Base-by-base conservation (phyloP, 2,888 invertebrate species). In the Apeira syringaria region DNA sequence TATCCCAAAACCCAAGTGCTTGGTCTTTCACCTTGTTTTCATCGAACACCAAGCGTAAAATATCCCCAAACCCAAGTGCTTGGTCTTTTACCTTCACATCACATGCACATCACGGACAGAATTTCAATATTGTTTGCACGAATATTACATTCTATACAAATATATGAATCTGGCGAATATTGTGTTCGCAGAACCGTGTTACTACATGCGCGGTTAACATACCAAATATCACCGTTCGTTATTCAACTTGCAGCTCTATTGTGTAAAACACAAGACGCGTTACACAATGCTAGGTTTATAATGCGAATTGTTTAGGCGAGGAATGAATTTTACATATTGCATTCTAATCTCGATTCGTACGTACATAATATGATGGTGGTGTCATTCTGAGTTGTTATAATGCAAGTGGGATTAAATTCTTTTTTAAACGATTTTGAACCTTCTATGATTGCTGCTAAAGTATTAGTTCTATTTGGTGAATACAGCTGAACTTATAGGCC, bases 301-400 rank as follows among this genome's bases (percentile, higher is more conserved):
- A 27, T 25, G 15, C 12, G 29, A 60, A 55, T 31, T 54, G 59
- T 53, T 58, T 64, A 60, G 70, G 68, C 68, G 64, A 55, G 61
- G 48, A 61, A 67, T 68, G 67, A 72, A 80, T 82, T n/a, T 76
- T 80, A 69, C 76, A 78, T 83, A 83, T 81, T 80, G 77, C 79
- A 81, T 83, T 76, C 70, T 64, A 59, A 56, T 56, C 61, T 48
- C 57, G 48, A 15, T 30, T 26, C 30, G 48, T 45, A 9, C n/a
- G 18, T n/a, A n/a, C n/a, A n/a, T n/a, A n/a, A n/a, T n/a, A n/a
- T n/a, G n/a, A 26, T 28, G 24, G 11, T 39, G 11, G 31, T 32
- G 18, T 5, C n/a, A 15, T 34, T 3, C 3, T 17, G 9, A 15
- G 27, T 32, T 27, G 13, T 35, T 36, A 11, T 43, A 28, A 9